These are phyloP conservation scores for Marisa cornuarietis DNA, from an alignment of 1,140 invertebrate species.

Conservation along the genomic window DNA sequence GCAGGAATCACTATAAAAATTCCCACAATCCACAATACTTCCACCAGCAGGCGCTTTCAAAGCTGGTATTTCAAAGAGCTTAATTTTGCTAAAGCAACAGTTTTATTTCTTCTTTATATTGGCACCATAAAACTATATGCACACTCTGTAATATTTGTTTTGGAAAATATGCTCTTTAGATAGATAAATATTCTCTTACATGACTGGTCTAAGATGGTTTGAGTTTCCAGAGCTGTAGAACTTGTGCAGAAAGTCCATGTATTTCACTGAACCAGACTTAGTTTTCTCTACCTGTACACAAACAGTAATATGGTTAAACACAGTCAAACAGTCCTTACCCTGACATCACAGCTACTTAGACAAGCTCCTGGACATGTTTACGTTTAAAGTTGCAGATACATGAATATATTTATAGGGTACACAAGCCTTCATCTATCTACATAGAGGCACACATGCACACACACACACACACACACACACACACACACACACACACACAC, in stretches of 20 bases:
- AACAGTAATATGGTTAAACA: background rate
- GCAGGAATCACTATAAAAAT: background rate
- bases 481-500: slow-evolving; percentile 13
- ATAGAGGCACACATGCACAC: slow-evolving; percentile 1
- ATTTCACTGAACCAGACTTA: slow-evolving; percentile 51
- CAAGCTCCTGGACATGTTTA: too few relatives aligned
- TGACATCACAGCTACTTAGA: too few relatives aligned
- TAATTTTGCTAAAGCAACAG: background rate
- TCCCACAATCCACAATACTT: background rate
- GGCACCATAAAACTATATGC: background rate
- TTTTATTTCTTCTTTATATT: background rate
- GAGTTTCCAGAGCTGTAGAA: slow-evolving; percentile 43
- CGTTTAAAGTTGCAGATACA: background rate
- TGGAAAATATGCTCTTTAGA: background rate
- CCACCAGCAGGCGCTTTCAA: background rate
- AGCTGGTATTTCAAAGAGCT: background rate
- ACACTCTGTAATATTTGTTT: too few relatives aligned
- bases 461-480: background rate
- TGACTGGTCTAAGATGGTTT: slow-evolving; percentile 4
- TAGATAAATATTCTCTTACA: slow-evolving; percentile 6
- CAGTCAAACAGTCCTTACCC: too few relatives aligned
- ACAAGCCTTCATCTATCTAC: background rate
- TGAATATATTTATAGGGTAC: background rate
- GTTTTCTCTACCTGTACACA: slow-evolving; percentile 49
- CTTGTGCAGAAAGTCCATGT: slow-evolving; percentile 58